phyloP scores from a whole-genome alignment of 1,140 invertebrate species.

The Zaprionus camerounensis region DNA sequence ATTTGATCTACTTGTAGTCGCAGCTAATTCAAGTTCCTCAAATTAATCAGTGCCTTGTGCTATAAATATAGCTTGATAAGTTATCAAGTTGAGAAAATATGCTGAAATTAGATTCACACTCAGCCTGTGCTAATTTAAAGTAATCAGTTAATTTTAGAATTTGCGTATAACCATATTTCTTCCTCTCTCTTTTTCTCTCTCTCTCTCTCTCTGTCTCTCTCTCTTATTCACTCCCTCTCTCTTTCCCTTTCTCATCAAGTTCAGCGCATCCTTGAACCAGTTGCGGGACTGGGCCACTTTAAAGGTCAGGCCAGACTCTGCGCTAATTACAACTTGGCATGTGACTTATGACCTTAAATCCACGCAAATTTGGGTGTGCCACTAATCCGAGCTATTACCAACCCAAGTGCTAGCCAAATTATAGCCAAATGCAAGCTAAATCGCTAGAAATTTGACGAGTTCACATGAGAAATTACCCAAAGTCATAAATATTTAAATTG shows the following conservation, averaged over 20 bases:
- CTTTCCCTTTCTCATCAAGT: not conserved
- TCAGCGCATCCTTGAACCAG: constrained; percentile 24
- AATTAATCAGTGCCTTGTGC: not conserved
- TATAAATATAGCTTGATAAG: not conserved
- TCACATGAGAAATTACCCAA: constrained; percentile 26
- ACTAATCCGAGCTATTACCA: not conserved
- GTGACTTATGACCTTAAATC: constrained; percentile 68
- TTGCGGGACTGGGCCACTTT: constrained; percentile 1
- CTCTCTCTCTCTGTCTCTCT: too few relatives aligned
- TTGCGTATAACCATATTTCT: not conserved
- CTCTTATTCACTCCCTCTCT: not conserved
- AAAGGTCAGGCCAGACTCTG: constrained; percentile 23
- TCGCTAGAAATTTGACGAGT: not conserved
- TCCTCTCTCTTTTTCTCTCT: too few relatives aligned
- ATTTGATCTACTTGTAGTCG: not conserved
- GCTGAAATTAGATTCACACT: not conserved
- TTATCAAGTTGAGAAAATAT: not conserved
- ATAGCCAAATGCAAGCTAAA: not conserved
- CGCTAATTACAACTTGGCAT: constrained; percentile 74
- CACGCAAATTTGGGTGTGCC: constrained; percentile 3
- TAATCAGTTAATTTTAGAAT: not conserved
- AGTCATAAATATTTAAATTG: constrained; percentile 64
- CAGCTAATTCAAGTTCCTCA: not conserved
- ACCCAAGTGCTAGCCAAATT: not conserved
- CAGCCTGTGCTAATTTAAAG: not conserved